phyloP scores from a whole-genome alignment of 2,797 vertebrate genomes.

The Micropoecilia bifurca region DNA sequence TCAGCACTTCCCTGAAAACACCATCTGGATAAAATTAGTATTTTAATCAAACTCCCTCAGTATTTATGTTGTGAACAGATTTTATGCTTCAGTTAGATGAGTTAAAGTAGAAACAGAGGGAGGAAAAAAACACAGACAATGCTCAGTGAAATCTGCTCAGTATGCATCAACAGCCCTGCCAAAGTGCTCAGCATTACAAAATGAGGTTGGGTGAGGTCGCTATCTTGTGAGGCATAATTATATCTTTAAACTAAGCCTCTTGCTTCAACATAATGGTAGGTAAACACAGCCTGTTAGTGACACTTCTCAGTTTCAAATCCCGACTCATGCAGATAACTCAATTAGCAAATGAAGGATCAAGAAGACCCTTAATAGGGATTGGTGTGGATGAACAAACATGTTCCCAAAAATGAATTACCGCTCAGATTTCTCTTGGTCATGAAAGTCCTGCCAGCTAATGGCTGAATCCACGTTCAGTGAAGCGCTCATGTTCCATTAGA shows the following conservation, averaged over 20 bases:
- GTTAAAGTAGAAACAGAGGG: slow-evolving; percentile 42
- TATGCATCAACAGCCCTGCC: slow-evolving; percentile 49
- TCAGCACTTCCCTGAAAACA: slow-evolving; percentile 45
- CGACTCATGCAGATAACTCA: slow-evolving; percentile 75
- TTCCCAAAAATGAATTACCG: slow-evolving; percentile 79
- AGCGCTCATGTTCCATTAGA: slow-evolving; percentile 70
- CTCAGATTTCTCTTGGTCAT: slow-evolving; percentile 78
- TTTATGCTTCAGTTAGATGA: slow-evolving; percentile 65
- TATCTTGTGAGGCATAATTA: slow-evolving; percentile 80
- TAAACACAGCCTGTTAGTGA: slow-evolving; percentile 77
- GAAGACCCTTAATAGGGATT: slow-evolving; percentile 71
- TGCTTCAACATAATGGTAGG: slow-evolving; percentile 71
- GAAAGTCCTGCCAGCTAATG: slow-evolving; percentile 57
- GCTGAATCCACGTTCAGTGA: slow-evolving; percentile 68
- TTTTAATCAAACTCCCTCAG: slow-evolving; percentile 56
- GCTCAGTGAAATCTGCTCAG: slow-evolving; percentile 58
- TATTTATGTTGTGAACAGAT: slow-evolving; percentile 57
- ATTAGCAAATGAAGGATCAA: slow-evolving; percentile 79
- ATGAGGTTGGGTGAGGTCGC: slow-evolving; percentile 65
- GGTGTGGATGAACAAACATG: slow-evolving; percentile 75
- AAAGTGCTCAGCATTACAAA: slow-evolving; percentile 64
- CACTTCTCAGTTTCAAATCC: slow-evolving; percentile 80
- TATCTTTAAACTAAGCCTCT: slow-evolving; percentile 76
- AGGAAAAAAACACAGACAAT: slow-evolving; percentile 45
- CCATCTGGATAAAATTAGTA: slow-evolving; percentile 60